Percentiles rank a stretch among this genome's conserved stretches.
These are phyloP conservation scores for Mylabris sibirica DNA, from an alignment of 2,888 invertebrate genomes.

Conservation along the genomic window DNA sequence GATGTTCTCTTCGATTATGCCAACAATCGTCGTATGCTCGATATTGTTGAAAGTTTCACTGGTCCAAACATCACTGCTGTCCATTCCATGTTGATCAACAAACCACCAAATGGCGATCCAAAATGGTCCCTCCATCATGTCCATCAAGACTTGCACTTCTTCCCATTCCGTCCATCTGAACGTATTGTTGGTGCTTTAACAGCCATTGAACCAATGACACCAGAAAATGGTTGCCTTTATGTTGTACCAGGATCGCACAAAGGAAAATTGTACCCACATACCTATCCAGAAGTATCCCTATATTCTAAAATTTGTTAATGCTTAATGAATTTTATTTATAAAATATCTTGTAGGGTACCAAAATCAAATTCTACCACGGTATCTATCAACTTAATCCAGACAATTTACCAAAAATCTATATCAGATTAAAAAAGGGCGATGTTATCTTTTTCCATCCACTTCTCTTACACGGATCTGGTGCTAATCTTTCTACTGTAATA, in stretches of 20 bases:
- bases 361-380: too few species aligned
- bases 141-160: too few species aligned
- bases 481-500: constrained; percentile 63
- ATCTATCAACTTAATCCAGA: constrained; percentile 58
- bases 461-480: constrained; percentile 86
- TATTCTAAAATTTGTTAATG: too few species aligned
- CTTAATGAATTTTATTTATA: too few species aligned
- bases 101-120: too few species aligned
- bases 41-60: constrained; percentile 75
- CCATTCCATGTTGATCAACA: too few species aligned
- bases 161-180: too few species aligned
- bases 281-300: constrained; percentile 75
- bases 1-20: constrained; percentile 76
- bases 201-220: too few species aligned
- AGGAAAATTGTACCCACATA: constrained; percentile 69
- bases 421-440: constrained; percentile 85
- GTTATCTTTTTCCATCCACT: constrained; percentile 89
- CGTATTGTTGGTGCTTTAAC: too few species aligned
- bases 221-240: constrained; percentile 82
- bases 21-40: constrained; percentile 68
- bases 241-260: constrained; percentile 81
- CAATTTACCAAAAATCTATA: constrained; percentile 64
- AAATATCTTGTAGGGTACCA: constrained; percentile 65
- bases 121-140: too few species aligned
- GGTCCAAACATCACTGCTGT: too few species aligned